These are phyloP conservation scores for Callitettix versicolor DNA, from an alignment of 1,140 invertebrate genomes.

Conservation along the genomic window DNA sequence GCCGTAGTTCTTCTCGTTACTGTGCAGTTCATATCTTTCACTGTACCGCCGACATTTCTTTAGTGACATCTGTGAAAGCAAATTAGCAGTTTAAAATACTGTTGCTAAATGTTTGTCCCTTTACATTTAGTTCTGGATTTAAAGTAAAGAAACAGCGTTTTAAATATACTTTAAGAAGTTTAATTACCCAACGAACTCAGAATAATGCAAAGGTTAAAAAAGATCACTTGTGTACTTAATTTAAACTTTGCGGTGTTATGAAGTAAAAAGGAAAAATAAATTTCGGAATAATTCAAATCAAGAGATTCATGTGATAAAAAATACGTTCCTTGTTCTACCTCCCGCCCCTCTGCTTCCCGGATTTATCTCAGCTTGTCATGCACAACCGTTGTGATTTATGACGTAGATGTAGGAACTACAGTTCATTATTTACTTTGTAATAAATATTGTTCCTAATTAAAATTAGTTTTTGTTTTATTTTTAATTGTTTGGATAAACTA, in stretches of 20 bases:
- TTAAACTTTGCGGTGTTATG: not conserved
- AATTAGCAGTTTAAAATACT: not conserved
- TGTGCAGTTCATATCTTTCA: slow-evolving; percentile 14
- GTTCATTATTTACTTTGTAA: too few species aligned
- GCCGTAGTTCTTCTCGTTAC: slow-evolving; percentile 14
- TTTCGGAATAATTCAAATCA: not conserved
- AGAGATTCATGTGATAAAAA: not conserved
- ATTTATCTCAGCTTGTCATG: not conserved
- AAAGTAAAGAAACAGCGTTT: not conserved
- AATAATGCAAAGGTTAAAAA: not conserved
- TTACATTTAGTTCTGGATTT: not conserved
- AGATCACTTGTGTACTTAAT: not conserved
- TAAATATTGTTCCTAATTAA: too few species aligned
- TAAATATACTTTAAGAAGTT: too few species aligned
- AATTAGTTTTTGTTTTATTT: too few species aligned
- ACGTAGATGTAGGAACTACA: too few species aligned
- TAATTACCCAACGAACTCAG: not conserved
- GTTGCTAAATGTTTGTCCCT: not conserved
- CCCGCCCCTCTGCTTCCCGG: not conserved
- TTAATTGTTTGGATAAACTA: too few species aligned
- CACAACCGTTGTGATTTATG: too few species aligned
- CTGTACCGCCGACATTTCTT: slow-evolving; percentile 12
- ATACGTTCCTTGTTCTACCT: not conserved
- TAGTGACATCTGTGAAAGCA: slow-evolving; percentile 15
- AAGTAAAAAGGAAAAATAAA: not conserved